Conservation (phyloP, 2,888 invertebrate species). For the Platycheirus rosarum region DNA sequence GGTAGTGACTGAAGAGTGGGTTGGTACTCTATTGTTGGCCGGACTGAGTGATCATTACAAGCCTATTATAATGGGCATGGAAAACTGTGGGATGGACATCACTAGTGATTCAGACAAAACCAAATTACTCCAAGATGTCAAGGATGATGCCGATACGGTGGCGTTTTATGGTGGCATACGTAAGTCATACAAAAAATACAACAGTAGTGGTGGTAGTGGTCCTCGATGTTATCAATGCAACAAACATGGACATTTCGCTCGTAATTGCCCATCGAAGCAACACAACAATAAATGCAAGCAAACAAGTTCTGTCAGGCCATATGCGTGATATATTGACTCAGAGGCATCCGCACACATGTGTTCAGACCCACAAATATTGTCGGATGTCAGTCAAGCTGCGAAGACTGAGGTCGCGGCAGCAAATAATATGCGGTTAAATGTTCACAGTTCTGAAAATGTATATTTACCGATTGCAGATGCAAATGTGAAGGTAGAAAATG, state of each 20-base stretch:
- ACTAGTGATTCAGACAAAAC: conserved; percentile 28
- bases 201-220: too few species aligned
- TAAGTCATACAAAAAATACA: neutral
- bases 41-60: conserved; percentile 65
- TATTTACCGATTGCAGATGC: neutral
- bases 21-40: neutral
- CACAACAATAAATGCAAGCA: neutral
- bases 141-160: neutral
- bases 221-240: conserved; percentile 14
- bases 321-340: conserved; percentile 35
- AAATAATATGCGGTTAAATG: conserved; percentile 12
- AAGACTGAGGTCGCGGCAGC: neutral
- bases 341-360: conserved; percentile 46
- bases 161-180: neutral
- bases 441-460: neutral
- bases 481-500: neutral
- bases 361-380: neutral
- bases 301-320: conserved; percentile 65
- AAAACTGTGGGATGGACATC: conserved; percentile 27
- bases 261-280: conserved; percentile 10
- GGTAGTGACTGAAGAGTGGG: neutral
- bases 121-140: conserved; percentile 40
- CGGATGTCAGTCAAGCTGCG: neutral
- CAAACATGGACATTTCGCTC: conserved; percentile 7
- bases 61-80: conserved; percentile 49